phyloP scores from a whole-genome alignment of 2,797 vertebrate genomes.

The Sorex maritimensis region DNA sequence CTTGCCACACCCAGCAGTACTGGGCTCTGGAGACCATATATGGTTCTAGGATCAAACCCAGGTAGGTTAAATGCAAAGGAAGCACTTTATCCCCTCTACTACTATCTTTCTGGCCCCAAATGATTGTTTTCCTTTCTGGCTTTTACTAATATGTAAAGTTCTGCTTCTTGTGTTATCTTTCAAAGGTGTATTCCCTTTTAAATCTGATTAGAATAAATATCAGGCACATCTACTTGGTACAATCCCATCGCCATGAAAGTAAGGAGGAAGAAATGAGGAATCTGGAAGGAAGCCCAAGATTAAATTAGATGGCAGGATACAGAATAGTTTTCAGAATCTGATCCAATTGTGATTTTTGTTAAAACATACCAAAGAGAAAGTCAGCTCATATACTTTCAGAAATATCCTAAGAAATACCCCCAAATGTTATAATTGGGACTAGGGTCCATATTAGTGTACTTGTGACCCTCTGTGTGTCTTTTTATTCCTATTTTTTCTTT shows the following conservation, averaged over 20 bases:
- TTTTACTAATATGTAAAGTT: not conserved
- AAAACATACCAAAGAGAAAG: conserved; percentile 10
- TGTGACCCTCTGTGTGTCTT: too few relatives aligned
- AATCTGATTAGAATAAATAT: conserved; percentile 36
- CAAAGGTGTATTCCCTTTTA: not conserved
- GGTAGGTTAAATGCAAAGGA: too few relatives aligned
- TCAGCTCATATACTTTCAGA: not conserved
- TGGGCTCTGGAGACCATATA: too few relatives aligned
- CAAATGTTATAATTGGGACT: not conserved
- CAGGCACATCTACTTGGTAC: not conserved
- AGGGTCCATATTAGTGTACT: not conserved
- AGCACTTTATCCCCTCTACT: too few relatives aligned
- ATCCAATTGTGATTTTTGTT: not conserved
- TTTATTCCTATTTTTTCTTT: too few relatives aligned
- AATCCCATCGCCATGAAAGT: conserved; percentile 32
- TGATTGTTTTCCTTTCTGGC: too few relatives aligned
- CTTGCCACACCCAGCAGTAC: too few relatives aligned
- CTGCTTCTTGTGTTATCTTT: conserved; percentile 31
- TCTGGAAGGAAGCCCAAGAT: not conserved
- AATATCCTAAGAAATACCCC: conserved; percentile 36
- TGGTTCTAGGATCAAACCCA: too few relatives aligned
- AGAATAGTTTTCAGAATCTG: not conserved
- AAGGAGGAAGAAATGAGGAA: conserved; percentile 49
- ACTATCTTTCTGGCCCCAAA: too few relatives aligned
- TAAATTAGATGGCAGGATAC: conserved; percentile 44